Conservation (phyloP, 2,797 vertebrate species). For the Gambelia wislizenii region DNA sequence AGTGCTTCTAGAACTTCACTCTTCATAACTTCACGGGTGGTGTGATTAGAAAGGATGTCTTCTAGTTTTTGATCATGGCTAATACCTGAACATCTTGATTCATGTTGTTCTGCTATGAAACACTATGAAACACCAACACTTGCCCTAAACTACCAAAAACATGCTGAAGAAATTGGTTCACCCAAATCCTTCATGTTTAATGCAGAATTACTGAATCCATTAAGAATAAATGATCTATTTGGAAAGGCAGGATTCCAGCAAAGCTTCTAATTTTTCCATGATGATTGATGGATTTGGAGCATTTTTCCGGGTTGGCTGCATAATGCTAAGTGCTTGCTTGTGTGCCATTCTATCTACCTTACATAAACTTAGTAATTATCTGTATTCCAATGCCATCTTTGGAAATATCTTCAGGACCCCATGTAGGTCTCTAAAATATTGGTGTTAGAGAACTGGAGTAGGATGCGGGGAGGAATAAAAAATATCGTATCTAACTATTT, state of each 20-base stretch:
- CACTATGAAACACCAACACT: slow-evolving; percentile 69
- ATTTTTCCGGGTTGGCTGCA: slow-evolving; percentile 65
- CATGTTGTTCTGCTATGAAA: slow-evolving; percentile 70
- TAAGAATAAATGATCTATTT: slow-evolving; percentile 75
- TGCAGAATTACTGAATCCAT: slow-evolving; percentile 70
- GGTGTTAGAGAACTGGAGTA: slow-evolving; percentile 45
- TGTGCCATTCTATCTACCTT: slow-evolving; percentile 63
- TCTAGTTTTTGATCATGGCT: slow-evolving; percentile 69
- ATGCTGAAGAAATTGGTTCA: slow-evolving; percentile 56
- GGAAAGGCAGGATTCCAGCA: slow-evolving; percentile 74
- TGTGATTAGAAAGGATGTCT: slow-evolving; percentile 53
- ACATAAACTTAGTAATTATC: slow-evolving; percentile 59
- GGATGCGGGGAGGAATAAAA: slow-evolving; percentile 42
- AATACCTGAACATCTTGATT: slow-evolving; percentile 69
- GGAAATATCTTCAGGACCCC: slow-evolving; percentile 27
- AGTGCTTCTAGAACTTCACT: slow-evolving; percentile 6
- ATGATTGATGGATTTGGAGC: slow-evolving; percentile 76
- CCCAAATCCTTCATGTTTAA: slow-evolving; percentile 58
- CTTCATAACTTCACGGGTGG: slow-evolving; percentile 45
- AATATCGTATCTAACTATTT: slow-evolving; percentile 9
- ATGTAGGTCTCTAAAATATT: slow-evolving; percentile 42
- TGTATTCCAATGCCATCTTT: slow-evolving; percentile 61
- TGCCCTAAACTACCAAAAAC: slow-evolving; percentile 64
- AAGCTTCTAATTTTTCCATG: slow-evolving; percentile 75
- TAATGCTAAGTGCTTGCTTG: slow-evolving; percentile 64